Conservation (phyloP, 2,797 vertebrate species). For the Peromyscus melanophrys region DNA sequence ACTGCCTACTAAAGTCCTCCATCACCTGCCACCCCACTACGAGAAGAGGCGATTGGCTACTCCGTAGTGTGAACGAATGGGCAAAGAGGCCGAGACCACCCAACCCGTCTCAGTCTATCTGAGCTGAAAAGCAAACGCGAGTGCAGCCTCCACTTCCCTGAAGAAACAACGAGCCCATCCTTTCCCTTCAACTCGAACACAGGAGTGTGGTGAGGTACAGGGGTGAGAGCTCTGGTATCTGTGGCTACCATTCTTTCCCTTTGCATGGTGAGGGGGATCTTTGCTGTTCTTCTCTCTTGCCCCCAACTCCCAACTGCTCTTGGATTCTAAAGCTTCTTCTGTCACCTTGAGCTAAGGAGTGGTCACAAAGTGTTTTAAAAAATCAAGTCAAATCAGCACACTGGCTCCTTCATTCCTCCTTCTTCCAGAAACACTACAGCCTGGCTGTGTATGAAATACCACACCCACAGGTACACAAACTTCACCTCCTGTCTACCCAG, state of each 20-base stretch:
- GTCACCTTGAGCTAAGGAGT: constrained; percentile 45
- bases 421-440: constrained; percentile 1
- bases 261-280: rapidly evolving
- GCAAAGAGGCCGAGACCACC: constrained; percentile 6
- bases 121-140: not conserved
- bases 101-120: not conserved
- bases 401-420: not conserved
- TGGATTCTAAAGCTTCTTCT: constrained; percentile 60
- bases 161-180: not conserved
- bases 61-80: not conserved
- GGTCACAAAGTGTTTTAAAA: constrained; percentile 64
- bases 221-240: constrained; percentile 48
- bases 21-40: not conserved
- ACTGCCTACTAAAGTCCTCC: not conserved
- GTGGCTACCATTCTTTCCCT: constrained; percentile 61
- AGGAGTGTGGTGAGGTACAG: not conserved
- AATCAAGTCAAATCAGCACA: constrained; percentile 61
- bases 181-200: not conserved
- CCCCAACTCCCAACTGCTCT: not conserved
- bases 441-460: not conserved
- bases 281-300: not conserved
- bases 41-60: not conserved
- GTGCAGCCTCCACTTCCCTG: not conserved
- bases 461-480: rapidly evolving
- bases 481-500: not conserved